These are phyloP conservation scores for Vireo griseus DNA, from an alignment of 2,797 vertebrate species.

Conservation along the genomic window DNA sequence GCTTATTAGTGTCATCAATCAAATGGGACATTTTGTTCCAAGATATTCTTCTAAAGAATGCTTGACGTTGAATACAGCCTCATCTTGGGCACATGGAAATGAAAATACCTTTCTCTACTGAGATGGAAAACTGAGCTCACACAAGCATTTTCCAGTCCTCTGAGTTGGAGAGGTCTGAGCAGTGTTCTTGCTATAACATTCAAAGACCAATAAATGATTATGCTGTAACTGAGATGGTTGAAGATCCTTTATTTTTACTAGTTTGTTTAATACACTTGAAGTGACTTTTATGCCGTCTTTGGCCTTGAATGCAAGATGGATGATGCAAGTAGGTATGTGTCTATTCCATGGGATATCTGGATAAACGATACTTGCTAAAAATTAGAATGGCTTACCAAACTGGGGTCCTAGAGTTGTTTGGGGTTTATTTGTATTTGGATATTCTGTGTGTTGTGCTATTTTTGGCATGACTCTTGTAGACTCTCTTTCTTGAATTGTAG, in stretches of 20 bases:
- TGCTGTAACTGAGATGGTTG: not conserved
- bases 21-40: not conserved
- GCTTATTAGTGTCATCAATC: constrained; percentile 7
- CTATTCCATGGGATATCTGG: not conserved
- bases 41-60: not conserved
- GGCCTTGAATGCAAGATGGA: not conserved
- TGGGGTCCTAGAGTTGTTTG: not conserved
- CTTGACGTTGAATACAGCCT: not conserved
- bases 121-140: not conserved
- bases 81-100: not conserved
- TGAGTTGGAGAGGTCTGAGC: not conserved
- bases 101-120: not conserved
- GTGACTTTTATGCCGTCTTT: not conserved
- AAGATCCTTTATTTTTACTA: not conserved
- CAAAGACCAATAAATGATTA: not conserved
- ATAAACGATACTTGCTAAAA: not conserved
- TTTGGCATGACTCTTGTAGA: not conserved
- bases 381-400: not conserved
- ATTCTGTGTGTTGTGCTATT: not conserved
- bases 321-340: not conserved
- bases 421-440: not conserved
- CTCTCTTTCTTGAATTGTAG: not conserved
- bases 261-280: not conserved
- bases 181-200: not conserved
- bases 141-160: not conserved